Evolutionary conservation across 35 echinoderm and acorn worm species (phyloP), one percentile per base, ranked within the genome.

Genomic region (Eucidaris tribuloides): DNA sequence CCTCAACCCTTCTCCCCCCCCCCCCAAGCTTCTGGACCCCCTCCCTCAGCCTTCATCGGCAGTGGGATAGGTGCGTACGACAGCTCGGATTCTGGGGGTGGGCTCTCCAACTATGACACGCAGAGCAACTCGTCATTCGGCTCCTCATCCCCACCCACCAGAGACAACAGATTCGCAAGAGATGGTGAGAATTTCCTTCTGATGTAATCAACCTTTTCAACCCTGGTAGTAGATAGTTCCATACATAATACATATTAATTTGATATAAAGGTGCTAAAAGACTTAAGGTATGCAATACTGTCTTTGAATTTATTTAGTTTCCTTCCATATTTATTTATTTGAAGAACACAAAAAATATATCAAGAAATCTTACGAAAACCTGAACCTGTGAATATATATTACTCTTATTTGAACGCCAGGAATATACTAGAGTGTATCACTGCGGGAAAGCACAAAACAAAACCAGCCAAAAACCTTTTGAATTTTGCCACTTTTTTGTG

Each of bases 91-190:
- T 97, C 94, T 3, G 88, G 89, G 71, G 89, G 91, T 41, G 81
- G 80, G 40, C 72, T 89, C 30, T 92, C 89, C 11, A 81, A 68
- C 37, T 97, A 92, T 45, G 94, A 97, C 40, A 97, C 89, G 3
- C 84, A 87, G 45, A 97, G 94, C 58, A 97, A 92, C 81, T 97
- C 94, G 6, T 97, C 94, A 0, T 76, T 97, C 17, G 94, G 94
- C 33, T 97, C 94, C 17, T 91, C 94, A 18, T 97, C 94, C 23
- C 88, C 94, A 34, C 92, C 94, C 0, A 82, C 68, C 33, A 83
- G 86, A 61, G 88, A 96, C 46, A 71, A 91, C 58, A 71, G 82
- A 32, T 87, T 80, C 44, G 59, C 43, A 24, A 63, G 71, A 49
- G 84, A 66, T 65, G 88, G 59, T 71, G 82, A 79, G 60, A 25